Evolutionary conservation across 2,888 invertebrate genomes (phyloP).

Genomic region (Tinea semifulvella): DNA sequence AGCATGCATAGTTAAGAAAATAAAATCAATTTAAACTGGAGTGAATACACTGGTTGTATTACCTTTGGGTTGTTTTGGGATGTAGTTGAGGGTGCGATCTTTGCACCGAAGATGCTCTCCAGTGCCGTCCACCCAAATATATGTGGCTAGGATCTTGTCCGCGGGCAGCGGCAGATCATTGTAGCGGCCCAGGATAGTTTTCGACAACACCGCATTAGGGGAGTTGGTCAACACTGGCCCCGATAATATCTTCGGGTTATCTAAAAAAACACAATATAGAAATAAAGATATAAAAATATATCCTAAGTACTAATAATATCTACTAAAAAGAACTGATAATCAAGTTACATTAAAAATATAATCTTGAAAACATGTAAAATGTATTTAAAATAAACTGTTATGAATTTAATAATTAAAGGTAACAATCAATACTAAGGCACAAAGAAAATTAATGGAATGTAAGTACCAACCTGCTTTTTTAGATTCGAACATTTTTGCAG

Average conservation of each 20-base stretch:
- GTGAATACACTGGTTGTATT: no score
- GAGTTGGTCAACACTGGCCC: constrained; percentile 69
- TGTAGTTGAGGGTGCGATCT: constrained; percentile 85
- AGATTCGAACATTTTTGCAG: neutral
- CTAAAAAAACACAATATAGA: constrained; percentile 33
- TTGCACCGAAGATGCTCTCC: constrained; percentile 89
- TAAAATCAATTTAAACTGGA: no score
- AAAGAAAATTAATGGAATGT: no score
- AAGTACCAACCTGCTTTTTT: constrained; percentile 4
- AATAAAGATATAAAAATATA: constrained; percentile 15
- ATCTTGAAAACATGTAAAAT: no score
- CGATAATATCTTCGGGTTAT: constrained; percentile 58
- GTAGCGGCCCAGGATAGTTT: constrained; percentile 76
- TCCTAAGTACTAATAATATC: no score
- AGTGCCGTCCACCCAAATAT: constrained; percentile 95
- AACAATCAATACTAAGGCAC: no score
- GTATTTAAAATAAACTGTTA: no score
- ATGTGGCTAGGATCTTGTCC: constrained; percentile 83
- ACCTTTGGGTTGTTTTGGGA: constrained; percentile 82
- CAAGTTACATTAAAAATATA: no score
- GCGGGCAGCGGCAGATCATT: constrained; percentile 81
- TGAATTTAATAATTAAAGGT: no score
- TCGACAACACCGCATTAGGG: constrained; percentile 84
- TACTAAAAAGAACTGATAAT: neutral
- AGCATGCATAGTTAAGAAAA: no score